Evolutionary conservation across 2,113 vertebrate species (phyloP).

Genomic region (Oreochromis spilurus): DNA sequence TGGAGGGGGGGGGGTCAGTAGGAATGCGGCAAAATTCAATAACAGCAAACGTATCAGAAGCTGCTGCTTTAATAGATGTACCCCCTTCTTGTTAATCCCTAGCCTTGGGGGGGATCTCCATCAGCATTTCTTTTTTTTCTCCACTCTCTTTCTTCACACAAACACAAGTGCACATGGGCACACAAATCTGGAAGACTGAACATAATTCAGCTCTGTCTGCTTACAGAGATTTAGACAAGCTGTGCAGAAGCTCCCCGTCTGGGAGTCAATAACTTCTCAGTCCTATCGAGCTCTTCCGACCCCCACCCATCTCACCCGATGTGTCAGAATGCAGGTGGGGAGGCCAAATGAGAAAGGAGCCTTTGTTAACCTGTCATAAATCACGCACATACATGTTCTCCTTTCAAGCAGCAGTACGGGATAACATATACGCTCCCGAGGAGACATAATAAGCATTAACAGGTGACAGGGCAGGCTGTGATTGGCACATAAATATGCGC

Average conservation of each 20-base stretch:
- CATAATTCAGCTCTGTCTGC: constrained; percentile 60
- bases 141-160: not conserved
- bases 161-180: not conserved
- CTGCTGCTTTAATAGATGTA: constrained; percentile 13
- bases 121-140: not conserved
- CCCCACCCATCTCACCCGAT: not conserved
- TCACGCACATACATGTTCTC: constrained; percentile 3
- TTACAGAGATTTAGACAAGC: constrained; percentile 42
- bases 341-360: constrained; percentile 49
- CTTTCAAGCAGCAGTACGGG: not conserved
- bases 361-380: constrained; percentile 56
- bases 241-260: constrained; percentile 37
- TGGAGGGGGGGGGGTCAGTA: constrained; percentile 1
- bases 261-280: constrained; percentile 57
- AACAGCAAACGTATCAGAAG: constrained; percentile 38
- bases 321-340: constrained; percentile 53
- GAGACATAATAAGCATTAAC: constrained; percentile 11
- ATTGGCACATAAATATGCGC: constrained; percentile 26
- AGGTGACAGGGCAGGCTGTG: constrained; percentile 26
- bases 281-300: constrained; percentile 17
- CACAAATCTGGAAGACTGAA: constrained; percentile 20
- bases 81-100: constrained; percentile 26
- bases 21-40: constrained; percentile 49
- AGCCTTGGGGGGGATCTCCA: not conserved
- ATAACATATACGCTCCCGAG: constrained; percentile 1